These are phyloP conservation scores for Orycteropus afer DNA, from an alignment of 2,113 vertebrate species.

Conservation along the genomic window DNA sequence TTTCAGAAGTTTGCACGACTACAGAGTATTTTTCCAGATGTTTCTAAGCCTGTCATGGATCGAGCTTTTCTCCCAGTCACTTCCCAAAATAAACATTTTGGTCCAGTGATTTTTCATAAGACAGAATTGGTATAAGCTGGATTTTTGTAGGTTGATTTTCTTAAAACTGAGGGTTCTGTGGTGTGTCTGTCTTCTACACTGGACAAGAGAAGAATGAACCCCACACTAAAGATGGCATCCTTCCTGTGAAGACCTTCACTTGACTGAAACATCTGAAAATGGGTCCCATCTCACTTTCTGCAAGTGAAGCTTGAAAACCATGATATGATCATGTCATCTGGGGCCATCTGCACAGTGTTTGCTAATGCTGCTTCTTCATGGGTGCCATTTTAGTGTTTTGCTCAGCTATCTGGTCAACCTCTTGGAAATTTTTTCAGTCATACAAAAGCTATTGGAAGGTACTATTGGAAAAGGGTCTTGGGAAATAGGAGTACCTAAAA, in stretches of 20 bases:
- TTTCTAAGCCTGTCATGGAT: constrained; percentile 74
- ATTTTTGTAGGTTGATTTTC: not conserved
- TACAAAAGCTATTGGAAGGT: constrained; percentile 59
- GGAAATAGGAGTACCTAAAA: not conserved
- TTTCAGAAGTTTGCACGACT: constrained; percentile 86
- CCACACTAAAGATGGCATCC: not conserved
- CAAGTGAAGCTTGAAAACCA: not conserved
- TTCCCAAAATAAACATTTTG: constrained; percentile 60
- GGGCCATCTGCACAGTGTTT: not conserved
- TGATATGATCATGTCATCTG: not conserved
- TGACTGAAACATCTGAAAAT: not conserved
- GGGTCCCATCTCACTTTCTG: not conserved
- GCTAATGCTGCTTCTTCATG: not conserved
- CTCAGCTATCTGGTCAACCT: constrained; percentile 66
- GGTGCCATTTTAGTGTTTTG: not conserved
- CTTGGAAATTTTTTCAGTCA: constrained; percentile 23
- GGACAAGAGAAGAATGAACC: not conserved
- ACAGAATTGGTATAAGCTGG: constrained; percentile 66
- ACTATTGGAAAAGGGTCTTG: constrained; percentile 28
- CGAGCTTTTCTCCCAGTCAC: constrained; percentile 70
- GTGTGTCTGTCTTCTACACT: not conserved
- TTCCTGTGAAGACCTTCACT: constrained; percentile 26
- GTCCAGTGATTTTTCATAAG: constrained; percentile 63
- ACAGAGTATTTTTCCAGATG: constrained; percentile 81
- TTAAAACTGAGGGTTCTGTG: not conserved